Base-by-base conservation (phyloP, 2,797 vertebrate species). In the Lemur catta region DNA sequence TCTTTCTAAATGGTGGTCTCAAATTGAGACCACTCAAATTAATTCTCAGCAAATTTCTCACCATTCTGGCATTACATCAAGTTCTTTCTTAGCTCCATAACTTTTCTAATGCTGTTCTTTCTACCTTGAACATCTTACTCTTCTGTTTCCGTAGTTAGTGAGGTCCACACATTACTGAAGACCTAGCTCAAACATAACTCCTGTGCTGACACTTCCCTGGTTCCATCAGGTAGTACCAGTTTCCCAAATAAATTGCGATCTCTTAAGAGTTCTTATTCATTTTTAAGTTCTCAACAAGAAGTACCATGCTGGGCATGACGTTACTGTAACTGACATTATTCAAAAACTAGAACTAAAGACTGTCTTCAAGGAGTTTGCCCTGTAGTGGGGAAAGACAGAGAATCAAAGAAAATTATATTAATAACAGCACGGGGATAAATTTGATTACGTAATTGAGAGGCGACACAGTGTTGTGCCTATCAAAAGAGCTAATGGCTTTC, bases 11-110 rank as follows among this genome's bases (percentile, higher is more conserved):
- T 4, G 22, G 28, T 35, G 79, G 28, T 61, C 48, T 81, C 86
- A 75, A 46, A 43, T 78, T 13, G 43, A 46, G 43, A 46, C 10
- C 43, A 46, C 48, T 81, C 82, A 75, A 46, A 43, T 78, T 13
- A 80, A 87, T 57, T 94, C 61, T 89, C 48, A 86, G 87, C 38
- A 86, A 72, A 33, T 24, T 59, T 38, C 26, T 80, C 63, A 84
- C 1, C 12, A 10, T 35, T 76, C 52, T 74, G 38, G 30, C 15
- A 63, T 41, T 6, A 22, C 4, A 11, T 43, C 2, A 9, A 14
- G 20, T 46, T 65, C 10, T 46, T 67, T 63, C 48, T 91, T 35
- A 61, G 46, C 30, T 72, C 89, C 17, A 8, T 46, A 63, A 0
- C 46, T 48, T 74, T 88, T 38, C 38, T 18, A 28, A 2, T 13